Evolutionary conservation across 1,140 invertebrate genomes (phyloP), one percentile per base, ranked within the genome.

Genomic region (Oncopodura yosiiana): DNA sequence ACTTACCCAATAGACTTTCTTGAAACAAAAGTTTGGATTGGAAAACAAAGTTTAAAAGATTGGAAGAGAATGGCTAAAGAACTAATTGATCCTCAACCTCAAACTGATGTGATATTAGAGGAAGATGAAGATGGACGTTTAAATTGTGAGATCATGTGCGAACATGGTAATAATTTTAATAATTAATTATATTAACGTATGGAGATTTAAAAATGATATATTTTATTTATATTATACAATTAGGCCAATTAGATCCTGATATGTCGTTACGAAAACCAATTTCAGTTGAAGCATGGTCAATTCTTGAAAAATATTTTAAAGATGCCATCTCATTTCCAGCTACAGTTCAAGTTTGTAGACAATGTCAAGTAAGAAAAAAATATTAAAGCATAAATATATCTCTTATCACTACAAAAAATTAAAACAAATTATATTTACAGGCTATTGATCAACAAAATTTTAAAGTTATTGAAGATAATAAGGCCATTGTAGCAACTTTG

Each of bases 111-210:
- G 23, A 44, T 18, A 19, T 39, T 4, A 6, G 50, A 56, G n/a
- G 9, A 64, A 14, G 59, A 64, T 11, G 62, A 65, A 49, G 38
- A 16, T 36, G 23, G 2, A 12, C 69, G 69, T 36, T 79, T 80
- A 60, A 79, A 80, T 66, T 73, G 75, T 56, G 78, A 80, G 61
- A 61, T 79, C 19, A 61, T 78, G 16, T 79, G 78, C 65, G 70
- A 69, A 26, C 77, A 79, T 62, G 68, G 70, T 66, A 66, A 69
- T 55, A 45, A 67, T 16, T 43, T 23, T 58, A 43, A 48, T 26
- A 5, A 43, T 43, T 43, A 26, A 6, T 21, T 21, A 12, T 42
- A 19, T 29, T 42, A 9, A 30, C 11, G 11, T 21, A 18, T 36
- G 45, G 23, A 44, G 12, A 11, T 50, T 32, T 34, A 12, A 9